phyloP scores from a whole-genome alignment of 2,797 vertebrate genomes.

The Malurus leucopterus region DNA sequence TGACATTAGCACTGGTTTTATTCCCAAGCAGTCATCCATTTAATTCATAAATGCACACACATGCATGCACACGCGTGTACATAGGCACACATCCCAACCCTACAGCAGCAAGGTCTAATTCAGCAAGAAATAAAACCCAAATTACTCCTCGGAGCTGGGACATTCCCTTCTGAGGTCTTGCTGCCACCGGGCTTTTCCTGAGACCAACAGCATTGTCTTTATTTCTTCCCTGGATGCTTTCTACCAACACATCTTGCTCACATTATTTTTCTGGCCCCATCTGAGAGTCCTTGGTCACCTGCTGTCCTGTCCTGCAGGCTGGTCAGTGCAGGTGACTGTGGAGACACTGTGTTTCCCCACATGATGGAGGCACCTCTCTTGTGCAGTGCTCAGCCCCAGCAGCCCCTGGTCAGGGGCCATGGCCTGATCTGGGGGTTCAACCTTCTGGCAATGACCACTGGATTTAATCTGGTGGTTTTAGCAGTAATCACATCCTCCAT shows the following conservation, averaged over 20 bases:
- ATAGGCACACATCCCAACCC: neutral
- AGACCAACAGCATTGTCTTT: neutral
- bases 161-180: neutral
- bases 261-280: accelerated
- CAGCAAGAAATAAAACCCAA: neutral
- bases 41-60: neutral
- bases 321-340: neutral
- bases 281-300: neutral
- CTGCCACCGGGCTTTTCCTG: neutral
- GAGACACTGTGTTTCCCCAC: accelerated
- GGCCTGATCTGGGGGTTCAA: neutral
- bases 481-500: neutral
- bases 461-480: neutral
- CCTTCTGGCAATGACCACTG: neutral
- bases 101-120: neutral
- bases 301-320: neutral
- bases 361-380: neutral
- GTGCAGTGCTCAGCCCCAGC: neutral
- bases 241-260: neutral
- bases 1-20: neutral
- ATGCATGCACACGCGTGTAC: neutral
- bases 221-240: neutral
- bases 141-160: neutral
- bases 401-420: neutral
- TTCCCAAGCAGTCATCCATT: neutral